Evolutionary conservation across 1,140 invertebrate genomes (phyloP), one percentile per base, ranked within the genome.

Genomic region (Drosophila dunni): DNA sequence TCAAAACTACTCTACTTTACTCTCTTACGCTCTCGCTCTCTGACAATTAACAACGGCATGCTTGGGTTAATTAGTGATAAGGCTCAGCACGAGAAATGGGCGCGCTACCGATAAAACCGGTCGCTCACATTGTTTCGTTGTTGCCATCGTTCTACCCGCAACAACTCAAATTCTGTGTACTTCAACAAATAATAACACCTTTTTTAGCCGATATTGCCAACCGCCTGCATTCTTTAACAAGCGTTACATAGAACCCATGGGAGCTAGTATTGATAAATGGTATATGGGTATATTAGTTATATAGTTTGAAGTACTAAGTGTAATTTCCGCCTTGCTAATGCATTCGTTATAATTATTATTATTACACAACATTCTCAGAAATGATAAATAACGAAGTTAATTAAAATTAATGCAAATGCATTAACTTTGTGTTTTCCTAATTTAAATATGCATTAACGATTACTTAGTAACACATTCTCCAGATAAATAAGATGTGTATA

Each of bases 51-150:
- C 54, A 54, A 33, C 33, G 40, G 33, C 29, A 24, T 68, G 64
- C 60, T 17, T 73, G 54, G 54, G 56, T 60, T 67, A 73, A 54
- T 68, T 68, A 29, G 54, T 67, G 70, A 73, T 73, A 73, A 73
- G 54, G 64, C 64, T 73, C 33, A 38, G 40, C 11, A 60, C 40
- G 56, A 61, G 48, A 46, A 73, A 68, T 60, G 63, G 9, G 38
- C 38, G 40, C 69, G 34, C 61, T 48, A 13, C 24, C 54, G 70
- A 73, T 73, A 67, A 73, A 46, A 54, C 20, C 51, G 51, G 24
- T 29, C 24, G 24, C 24, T 56, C 2, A 20, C 15, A 46, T 53
- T 62, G 38, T 62, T 71, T 56, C 54, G 9, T 53, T 67, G 54
- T 58, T 67, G 54, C 29, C 40, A 40, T 38, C 24, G 24, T 29